Percentiles rank a stretch among this genome's conserved stretches.
These are phyloP conservation scores for Caenorhabditis wallacei DNA, from an alignment of 2,888 invertebrate genomes.

Conservation along the genomic window DNA sequence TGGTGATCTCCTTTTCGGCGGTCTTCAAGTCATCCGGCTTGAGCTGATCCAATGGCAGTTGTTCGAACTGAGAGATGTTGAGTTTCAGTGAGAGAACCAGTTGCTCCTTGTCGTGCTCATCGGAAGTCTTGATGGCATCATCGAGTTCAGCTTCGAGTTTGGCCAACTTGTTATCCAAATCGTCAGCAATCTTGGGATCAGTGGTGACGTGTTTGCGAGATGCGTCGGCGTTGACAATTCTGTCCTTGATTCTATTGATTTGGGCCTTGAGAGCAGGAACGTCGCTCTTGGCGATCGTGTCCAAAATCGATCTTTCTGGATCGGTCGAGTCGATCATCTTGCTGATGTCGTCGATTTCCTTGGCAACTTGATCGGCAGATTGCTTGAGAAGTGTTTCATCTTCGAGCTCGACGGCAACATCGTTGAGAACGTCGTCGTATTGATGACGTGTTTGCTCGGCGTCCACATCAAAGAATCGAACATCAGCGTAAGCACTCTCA, in stretches of 20 bases:
- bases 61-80: slow-evolving; percentile 66
- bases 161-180: slow-evolving; percentile 48
- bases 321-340: slow-evolving; percentile 50
- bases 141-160: slow-evolving; percentile 65
- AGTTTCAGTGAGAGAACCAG: slow-evolving; percentile 62
- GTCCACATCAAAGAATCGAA: slow-evolving; percentile 78
- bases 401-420: slow-evolving; percentile 64
- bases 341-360: slow-evolving; percentile 64
- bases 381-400: slow-evolving; percentile 71
- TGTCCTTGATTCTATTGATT: slow-evolving; percentile 63
- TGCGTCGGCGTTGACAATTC: slow-evolving; percentile 53
- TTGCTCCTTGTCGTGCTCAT: slow-evolving; percentile 67
- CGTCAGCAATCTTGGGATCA: slow-evolving; percentile 47
- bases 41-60: slow-evolving; percentile 62
- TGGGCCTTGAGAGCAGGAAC: slow-evolving; percentile 68
- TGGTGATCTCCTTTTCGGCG: slow-evolving; percentile 56
- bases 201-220: slow-evolving; percentile 65
- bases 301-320: slow-evolving; percentile 52
- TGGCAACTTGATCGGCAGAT: slow-evolving; percentile 67
- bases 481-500: slow-evolving; percentile 76
- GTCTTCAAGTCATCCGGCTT: slow-evolving; percentile 58
- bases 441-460: slow-evolving; percentile 74
- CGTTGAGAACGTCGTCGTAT: slow-evolving; percentile 71
- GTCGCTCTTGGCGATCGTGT: slow-evolving; percentile 48
- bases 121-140: slow-evolving; percentile 62